Evolutionary conservation across 1,140 invertebrate genomes (phyloP).

Genomic region (Carcinoscorpius rotundicauda): DNA sequence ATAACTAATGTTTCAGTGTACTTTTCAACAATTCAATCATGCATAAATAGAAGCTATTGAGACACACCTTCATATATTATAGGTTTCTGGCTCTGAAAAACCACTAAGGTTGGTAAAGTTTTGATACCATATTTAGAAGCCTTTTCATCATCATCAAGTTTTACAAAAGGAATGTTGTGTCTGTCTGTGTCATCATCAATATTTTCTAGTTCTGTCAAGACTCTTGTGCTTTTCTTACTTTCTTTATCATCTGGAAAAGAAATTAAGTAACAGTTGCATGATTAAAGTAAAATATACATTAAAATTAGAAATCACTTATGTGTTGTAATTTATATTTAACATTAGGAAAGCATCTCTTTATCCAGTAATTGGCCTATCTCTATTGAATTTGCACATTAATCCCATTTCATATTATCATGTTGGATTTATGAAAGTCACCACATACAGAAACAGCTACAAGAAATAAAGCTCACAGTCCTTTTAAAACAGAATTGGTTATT

Average conservation of each 20-base stretch:
- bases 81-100: constrained; percentile 79
- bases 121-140: constrained; percentile 84
- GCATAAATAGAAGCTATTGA: not conserved
- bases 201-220: constrained; percentile 77
- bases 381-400: not conserved
- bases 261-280: constrained; percentile 4
- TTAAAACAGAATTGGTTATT: too few species aligned
- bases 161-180: constrained; percentile 81
- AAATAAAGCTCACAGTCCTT: too few species aligned
- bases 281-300: not conserved
- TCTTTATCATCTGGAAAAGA: constrained; percentile 37
- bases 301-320: not conserved
- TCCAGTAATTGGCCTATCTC: too few species aligned
- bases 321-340: not conserved
- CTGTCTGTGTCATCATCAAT: constrained; percentile 89
- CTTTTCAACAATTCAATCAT: not conserved
- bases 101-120: constrained; percentile 59
- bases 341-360: not conserved
- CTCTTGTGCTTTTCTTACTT: constrained; percentile 37
- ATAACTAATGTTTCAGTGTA: not conserved
- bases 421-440: too few species aligned
- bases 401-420: not conserved
- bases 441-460: too few species aligned
- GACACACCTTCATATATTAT: constrained; percentile 66
- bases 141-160: constrained; percentile 79